A percentile compares a stretch with the other conserved stretches of the same genome.
Evolutionary conservation across 2,888 invertebrate species (phyloP).

Genomic region (Syrista parreyssii): DNA sequence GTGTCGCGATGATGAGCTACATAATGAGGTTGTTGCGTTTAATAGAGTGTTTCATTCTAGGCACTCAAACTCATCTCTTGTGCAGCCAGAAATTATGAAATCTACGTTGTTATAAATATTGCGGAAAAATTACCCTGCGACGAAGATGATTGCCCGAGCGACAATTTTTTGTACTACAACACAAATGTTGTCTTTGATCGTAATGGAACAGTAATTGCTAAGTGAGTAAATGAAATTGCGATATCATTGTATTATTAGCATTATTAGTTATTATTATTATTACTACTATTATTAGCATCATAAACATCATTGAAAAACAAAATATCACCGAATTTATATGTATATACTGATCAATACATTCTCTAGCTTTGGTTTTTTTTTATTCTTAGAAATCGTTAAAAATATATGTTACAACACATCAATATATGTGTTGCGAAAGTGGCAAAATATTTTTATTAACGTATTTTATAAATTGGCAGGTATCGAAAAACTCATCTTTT

Average conservation of each 20-base stretch:
- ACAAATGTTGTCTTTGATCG: slow-evolving; percentile 70
- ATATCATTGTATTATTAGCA: slow-evolving; percentile 54
- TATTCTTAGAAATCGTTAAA: background rate
- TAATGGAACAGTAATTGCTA: slow-evolving; percentile 68
- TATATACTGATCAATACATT: background rate
- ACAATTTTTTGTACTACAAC: slow-evolving; percentile 64
- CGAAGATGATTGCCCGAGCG: slow-evolving; percentile 49
- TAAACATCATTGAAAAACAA: background rate
- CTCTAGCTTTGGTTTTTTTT: background rate
- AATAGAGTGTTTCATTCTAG: slow-evolving; percentile 42
- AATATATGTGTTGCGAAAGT: background rate
- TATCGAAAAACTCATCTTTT: slow-evolving; percentile 69
- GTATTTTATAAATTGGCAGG: slow-evolving; percentile 34
- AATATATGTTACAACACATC: background rate
- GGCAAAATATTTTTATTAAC: background rate
- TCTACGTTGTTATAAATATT: slow-evolving; percentile 69
- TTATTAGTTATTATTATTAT: slow-evolving; percentile 45
- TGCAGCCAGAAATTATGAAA: slow-evolving; percentile 60
- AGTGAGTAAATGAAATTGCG: slow-evolving; percentile 51
- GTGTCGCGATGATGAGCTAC: background rate
- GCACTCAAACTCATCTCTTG: slow-evolving; percentile 62
- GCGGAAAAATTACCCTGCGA: slow-evolving; percentile 63
- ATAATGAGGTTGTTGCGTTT: background rate
- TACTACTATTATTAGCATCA: background rate
- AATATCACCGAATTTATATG: slow-evolving; percentile 5